Base-by-base conservation (phyloP, 2,113 vertebrate genomes). In the Cromileptes altivelis region DNA sequence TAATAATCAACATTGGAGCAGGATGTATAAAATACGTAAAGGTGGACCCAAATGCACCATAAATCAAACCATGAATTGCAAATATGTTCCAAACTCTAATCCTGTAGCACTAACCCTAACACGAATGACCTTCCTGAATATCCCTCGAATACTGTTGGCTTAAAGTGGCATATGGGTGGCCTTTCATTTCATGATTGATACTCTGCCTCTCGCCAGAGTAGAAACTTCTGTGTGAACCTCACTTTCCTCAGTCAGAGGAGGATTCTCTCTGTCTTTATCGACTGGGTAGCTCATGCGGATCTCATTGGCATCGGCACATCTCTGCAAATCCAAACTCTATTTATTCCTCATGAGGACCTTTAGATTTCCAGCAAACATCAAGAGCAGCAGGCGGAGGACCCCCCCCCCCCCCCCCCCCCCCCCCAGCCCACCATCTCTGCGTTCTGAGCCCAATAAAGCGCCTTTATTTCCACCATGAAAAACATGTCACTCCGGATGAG, bases 401-500 rank as follows among this genome's bases (percentile, higher is more conserved):
- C 23, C 21, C 60, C 4, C 70, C 25, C 47, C 17, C 33, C 6
- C 64, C n/a, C 70, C 18, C 23, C 21, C 60, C 4, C 70, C 25
- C 47, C 17, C 33, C 6, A n/a, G n/a, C n/a, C n/a, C n/a, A n/a
- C 64, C 61, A 11, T 82, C 85, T 25, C 68, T 84, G 74, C 50
- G 23, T 60, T 90, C 82, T 70, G 81, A 90, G 92, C 83, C 85
- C 88, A 91, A 94, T 94, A 94, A 94, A 94, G 85, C 70, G 68
- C 82, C 89, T 94, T 93, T 90, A 92, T 93, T 92, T 93, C 89
- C 90, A 94, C 91, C 86, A 90, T 92, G 94, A 93, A 95, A 94
- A 95, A 93, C 92, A 94, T 90, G 93, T 94, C 93, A 94, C 92
- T 95, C 90, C 85, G 84, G 93, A 95, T 94, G 94, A 94, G 92